Percentiles rank a stretch among this genome's conserved stretches.
phyloP scores from a whole-genome alignment of 2,888 invertebrate species.

The Eupelmus urozonus region DNA sequence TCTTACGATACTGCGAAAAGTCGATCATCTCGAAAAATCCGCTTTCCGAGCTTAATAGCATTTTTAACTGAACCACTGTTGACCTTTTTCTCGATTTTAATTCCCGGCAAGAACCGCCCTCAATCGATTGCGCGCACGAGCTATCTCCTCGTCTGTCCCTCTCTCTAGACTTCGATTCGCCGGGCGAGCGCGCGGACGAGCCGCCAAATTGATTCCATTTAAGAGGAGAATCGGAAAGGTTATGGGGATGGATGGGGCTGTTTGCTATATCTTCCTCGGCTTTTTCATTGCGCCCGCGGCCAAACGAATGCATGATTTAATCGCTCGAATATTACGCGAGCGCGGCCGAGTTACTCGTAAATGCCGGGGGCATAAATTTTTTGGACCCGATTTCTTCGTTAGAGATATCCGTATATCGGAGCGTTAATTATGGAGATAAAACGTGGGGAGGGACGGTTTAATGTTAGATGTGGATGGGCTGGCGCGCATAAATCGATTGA shows the following conservation, averaged over 20 bases:
- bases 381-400: slow-evolving; percentile 1
- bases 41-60: too few relatives aligned
- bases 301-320: slow-evolving; percentile 33
- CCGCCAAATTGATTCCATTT: slow-evolving; percentile 52
- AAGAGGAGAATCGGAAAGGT: slow-evolving; percentile 9
- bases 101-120: neutral
- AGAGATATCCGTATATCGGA: slow-evolving; percentile 32
- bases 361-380: neutral
- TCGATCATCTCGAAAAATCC: neutral
- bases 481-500: too few relatives aligned
- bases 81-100: neutral
- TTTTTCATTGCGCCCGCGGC: neutral
- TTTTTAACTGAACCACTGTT: neutral
- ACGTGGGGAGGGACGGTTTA: slow-evolving; percentile 28
- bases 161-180: neutral
- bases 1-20: neutral
- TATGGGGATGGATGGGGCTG: slow-evolving; percentile 1
- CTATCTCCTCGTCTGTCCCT: too few relatives aligned
- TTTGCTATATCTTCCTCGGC: neutral
- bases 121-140: neutral
- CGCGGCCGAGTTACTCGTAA: slow-evolving; percentile 10
- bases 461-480: neutral
- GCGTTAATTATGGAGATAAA: slow-evolving; percentile 41
- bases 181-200: neutral
- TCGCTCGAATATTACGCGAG: slow-evolving; percentile 12